Conservation (phyloP, 2,797 vertebrate genomes). For the Rhinophrynus dorsalis region DNA sequence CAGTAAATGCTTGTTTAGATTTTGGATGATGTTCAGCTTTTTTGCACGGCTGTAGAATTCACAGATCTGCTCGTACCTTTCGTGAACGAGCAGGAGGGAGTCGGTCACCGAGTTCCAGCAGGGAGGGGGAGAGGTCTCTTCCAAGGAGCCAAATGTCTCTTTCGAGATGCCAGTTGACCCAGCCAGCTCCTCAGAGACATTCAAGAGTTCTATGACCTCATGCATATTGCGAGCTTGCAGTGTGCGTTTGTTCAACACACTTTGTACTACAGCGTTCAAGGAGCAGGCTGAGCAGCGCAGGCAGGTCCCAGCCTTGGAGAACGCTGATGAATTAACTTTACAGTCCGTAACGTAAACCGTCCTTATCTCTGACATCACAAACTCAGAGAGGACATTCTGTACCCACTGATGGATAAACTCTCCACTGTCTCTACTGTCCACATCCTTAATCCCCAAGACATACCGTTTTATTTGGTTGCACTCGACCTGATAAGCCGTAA, state of each 20-base stretch:
- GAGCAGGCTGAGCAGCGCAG: slow-evolving; percentile 92
- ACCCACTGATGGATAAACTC: slow-evolving; percentile 97
- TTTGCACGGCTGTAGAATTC: slow-evolving; percentile 95
- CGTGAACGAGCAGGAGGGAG: slow-evolving; percentile 90
- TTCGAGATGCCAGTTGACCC: slow-evolving; percentile 81
- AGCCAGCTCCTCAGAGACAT: slow-evolving; percentile 87
- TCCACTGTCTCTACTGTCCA: slow-evolving; percentile 85
- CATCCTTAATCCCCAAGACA: slow-evolving; percentile 88
- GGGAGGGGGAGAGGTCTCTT: slow-evolving; percentile 84
- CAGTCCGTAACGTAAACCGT: slow-evolving; percentile 94
- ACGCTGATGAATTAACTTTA: slow-evolving; percentile 79
- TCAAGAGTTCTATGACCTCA: slow-evolving; percentile 90
- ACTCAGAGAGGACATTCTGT: slow-evolving; percentile 96
- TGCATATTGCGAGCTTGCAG: slow-evolving; percentile 95
- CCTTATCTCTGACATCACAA: slow-evolving; percentile 97
- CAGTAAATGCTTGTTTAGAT: slow-evolving; percentile 94
- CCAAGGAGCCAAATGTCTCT: slow-evolving; percentile 78
- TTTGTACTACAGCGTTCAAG: slow-evolving; percentile 90
- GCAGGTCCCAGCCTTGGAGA: slow-evolving; percentile 88
- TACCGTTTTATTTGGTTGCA: slow-evolving; percentile 91
- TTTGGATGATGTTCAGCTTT: slow-evolving; percentile 90
- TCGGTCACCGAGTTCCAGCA: slow-evolving; percentile 94
- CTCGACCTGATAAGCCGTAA: slow-evolving; percentile 94
- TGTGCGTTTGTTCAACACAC: slow-evolving; percentile 90
- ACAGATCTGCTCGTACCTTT: slow-evolving; percentile 94